Conservation (phyloP, 2,797 vertebrate genomes). For the Brachymystax lenok region DNA sequence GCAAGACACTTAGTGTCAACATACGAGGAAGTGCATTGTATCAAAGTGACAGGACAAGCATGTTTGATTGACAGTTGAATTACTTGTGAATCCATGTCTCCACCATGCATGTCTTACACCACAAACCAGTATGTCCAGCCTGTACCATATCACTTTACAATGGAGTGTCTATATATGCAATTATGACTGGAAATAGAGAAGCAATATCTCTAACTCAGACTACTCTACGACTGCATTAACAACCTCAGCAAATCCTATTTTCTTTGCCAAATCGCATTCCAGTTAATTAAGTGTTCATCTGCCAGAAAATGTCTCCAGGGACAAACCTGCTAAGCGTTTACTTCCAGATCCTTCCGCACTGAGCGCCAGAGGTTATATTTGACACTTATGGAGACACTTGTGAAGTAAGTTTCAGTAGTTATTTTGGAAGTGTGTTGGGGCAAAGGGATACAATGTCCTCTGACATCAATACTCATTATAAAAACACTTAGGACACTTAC, state of each 20-base stretch:
- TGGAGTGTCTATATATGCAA: conserved; percentile 40
- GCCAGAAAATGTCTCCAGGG: conserved; percentile 35
- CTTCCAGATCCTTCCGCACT: conserved; percentile 17
- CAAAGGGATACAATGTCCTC: conserved; percentile 36
- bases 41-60: conserved; percentile 21
- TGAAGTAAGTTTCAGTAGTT: conserved; percentile 19
- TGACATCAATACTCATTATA: conserved; percentile 54
- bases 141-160: background rate
- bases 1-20: background rate
- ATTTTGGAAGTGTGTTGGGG: conserved; percentile 25
- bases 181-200: conserved; percentile 46
- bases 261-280: conserved; percentile 44
- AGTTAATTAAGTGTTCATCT: conserved; percentile 55
- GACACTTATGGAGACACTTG: conserved; percentile 30
- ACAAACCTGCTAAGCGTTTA: conserved; percentile 16
- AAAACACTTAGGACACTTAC: conserved; percentile 40
- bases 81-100: conserved; percentile 39
- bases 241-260: conserved; percentile 35
- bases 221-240: conserved; percentile 24
- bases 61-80: conserved; percentile 41
- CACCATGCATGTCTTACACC: conserved; percentile 14
- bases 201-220: conserved; percentile 34
- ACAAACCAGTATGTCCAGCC: background rate
- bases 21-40: conserved; percentile 14
- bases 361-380: conserved; percentile 33